phyloP scores from a whole-genome alignment of 2,113 vertebrate species.

The Crotalus viridis region DNA sequence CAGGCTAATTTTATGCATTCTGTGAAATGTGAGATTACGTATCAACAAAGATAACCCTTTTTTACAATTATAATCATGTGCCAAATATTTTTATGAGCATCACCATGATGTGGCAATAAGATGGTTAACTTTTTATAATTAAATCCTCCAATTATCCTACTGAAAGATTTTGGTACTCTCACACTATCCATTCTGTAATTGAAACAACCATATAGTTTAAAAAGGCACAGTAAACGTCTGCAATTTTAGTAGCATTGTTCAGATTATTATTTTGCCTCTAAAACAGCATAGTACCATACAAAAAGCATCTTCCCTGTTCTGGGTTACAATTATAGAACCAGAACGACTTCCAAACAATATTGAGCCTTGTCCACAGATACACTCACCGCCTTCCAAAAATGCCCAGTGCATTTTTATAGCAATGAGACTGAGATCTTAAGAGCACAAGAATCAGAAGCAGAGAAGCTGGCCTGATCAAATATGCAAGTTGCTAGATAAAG shows the following conservation, averaged over 20 bases:
- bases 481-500: conserved; percentile 31
- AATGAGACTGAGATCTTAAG: conserved; percentile 19
- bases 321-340: not conserved
- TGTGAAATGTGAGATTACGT: conserved; percentile 16
- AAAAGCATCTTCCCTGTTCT: not conserved
- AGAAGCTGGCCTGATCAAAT: not conserved
- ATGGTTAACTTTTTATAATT: not conserved
- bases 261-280: not conserved
- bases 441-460: not conserved
- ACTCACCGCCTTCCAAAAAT: not conserved
- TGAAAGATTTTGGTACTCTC: not conserved
- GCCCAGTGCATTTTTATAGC: not conserved
- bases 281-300: not conserved
- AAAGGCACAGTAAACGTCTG: not conserved
- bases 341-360: not conserved
- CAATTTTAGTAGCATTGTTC: not conserved
- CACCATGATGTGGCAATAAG: conserved; percentile 6
- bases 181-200: not conserved
- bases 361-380: not conserved
- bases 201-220: not conserved
- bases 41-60: conserved; percentile 21
- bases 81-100: conserved; percentile 33
- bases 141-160: not conserved
- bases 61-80: conserved; percentile 36
- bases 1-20: not conserved